Conservation (phyloP, 2,113 vertebrate species). For the Scatophagus argus region DNA sequence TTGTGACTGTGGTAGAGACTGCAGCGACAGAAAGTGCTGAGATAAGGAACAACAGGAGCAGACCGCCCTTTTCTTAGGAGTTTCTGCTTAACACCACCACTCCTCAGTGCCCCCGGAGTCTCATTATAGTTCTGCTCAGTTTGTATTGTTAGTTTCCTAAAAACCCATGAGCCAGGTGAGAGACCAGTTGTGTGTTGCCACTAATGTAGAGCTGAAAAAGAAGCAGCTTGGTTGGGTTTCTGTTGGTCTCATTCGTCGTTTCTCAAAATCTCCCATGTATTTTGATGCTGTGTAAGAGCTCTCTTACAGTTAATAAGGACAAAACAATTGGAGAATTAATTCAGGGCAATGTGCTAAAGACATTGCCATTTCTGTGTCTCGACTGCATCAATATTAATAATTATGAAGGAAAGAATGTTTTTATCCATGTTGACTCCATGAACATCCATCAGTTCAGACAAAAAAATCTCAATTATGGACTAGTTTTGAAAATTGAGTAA, state of each 20-base stretch:
- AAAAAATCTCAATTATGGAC: neutral
- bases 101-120: neutral
- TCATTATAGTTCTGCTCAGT: slow-evolving; percentile 25
- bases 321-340: slow-evolving; percentile 41
- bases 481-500: neutral
- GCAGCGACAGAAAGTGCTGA: slow-evolving; percentile 6
- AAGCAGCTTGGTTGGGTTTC: slow-evolving; percentile 21
- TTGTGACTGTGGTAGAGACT: slow-evolving; percentile 21
- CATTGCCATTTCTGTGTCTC: neutral
- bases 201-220: slow-evolving; percentile 41
- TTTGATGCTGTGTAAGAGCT: slow-evolving; percentile 46
- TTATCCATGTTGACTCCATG: neutral
- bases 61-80: neutral
- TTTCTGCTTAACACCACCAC: neutral
- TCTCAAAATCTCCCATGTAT: slow-evolving; percentile 33
- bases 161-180: slow-evolving; percentile 54
- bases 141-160: slow-evolving; percentile 17
- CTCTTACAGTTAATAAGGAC: slow-evolving; percentile 5
- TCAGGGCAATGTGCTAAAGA: slow-evolving; percentile 5
- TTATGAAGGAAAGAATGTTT: neutral
- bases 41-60: slow-evolving; percentile 20
- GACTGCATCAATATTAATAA: neutral
- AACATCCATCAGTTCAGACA: neutral
- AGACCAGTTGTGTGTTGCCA: neutral
- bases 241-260: slow-evolving; percentile 36